phyloP scores from a whole-genome alignment of 1,140 invertebrate species.

The Drosophila bocqueti region DNA sequence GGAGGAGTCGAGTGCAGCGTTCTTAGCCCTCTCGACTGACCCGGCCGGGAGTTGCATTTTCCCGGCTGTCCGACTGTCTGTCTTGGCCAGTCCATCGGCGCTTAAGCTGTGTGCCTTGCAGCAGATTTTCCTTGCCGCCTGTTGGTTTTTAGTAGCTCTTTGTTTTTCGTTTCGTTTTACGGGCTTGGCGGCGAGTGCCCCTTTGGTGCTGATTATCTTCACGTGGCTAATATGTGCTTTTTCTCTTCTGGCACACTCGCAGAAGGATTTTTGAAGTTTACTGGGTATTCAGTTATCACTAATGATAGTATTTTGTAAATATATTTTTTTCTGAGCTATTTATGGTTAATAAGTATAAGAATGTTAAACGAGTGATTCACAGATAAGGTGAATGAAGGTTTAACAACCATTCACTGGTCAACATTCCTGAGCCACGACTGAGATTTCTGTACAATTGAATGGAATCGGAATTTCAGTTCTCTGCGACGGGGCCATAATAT shows the following conservation, averaged over 20 bases:
- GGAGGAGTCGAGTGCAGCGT: conserved; percentile 36
- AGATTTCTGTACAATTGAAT: conserved; percentile 14
- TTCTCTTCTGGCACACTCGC: conserved; percentile 3
- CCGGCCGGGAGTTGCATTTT: conserved; percentile 54
- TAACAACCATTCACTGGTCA: neutral
- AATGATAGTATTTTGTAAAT: neutral
- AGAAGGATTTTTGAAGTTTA: neutral
- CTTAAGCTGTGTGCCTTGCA: conserved; percentile 73
- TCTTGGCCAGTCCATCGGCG: conserved; percentile 57
- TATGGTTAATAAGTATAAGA: too few species aligned
- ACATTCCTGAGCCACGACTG: conserved; percentile 18
- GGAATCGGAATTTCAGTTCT: conserved; percentile 22
- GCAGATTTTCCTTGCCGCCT: conserved; percentile 46
- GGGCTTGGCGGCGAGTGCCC: conserved; percentile 32
- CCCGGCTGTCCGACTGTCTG: conserved; percentile 26
- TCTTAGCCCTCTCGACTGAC: conserved; percentile 33
- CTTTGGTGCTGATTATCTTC: conserved; percentile 73
- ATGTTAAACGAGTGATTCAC: neutral
- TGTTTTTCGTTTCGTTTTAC: conserved; percentile 42
- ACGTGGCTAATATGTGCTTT: conserved; percentile 52
- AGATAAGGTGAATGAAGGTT: neutral
- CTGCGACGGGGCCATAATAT: conserved; percentile 28
- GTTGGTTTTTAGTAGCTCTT: conserved; percentile 32
- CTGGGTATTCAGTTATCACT: too few species aligned
- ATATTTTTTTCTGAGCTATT: too few species aligned